Evolutionary conservation across 2,797 vertebrate species (phyloP).

Genomic region (Poecilia gillii): DNA sequence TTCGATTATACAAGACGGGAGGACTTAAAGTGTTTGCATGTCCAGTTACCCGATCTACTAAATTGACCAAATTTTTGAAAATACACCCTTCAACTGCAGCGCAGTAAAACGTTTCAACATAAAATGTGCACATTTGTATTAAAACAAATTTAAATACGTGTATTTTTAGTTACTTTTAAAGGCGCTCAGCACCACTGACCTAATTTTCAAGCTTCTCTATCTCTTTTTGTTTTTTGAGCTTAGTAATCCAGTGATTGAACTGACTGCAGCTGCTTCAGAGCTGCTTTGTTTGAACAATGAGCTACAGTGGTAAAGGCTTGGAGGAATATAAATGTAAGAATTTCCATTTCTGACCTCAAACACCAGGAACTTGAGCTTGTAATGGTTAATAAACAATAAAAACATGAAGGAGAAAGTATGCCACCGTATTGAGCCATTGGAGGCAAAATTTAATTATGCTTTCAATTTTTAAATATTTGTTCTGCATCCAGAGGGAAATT

Average conservation of each 20-base stretch:
- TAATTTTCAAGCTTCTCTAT: background rate
- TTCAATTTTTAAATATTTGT: background rate
- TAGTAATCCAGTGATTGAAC: background rate
- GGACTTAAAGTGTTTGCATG: constrained; percentile 22
- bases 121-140: background rate
- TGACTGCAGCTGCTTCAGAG: background rate
- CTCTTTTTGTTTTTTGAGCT: background rate
- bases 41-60: constrained; percentile 33
- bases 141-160: background rate
- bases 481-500: background rate
- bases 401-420: background rate
- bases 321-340: background rate
- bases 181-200: background rate
- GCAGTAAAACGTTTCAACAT: background rate
- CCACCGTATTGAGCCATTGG: background rate
- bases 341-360: background rate
- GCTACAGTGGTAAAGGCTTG: background rate
- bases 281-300: background rate
- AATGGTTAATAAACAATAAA: background rate
- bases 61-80: background rate
- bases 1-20: constrained; percentile 13
- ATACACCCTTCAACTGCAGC: background rate
- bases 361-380: background rate
- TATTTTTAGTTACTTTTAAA: background rate
- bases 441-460: background rate